Evolutionary conservation across 2,113 vertebrate genomes (phyloP), one percentile per base, ranked within the genome.

Genomic region (Sigmodon hispidus): DNA sequence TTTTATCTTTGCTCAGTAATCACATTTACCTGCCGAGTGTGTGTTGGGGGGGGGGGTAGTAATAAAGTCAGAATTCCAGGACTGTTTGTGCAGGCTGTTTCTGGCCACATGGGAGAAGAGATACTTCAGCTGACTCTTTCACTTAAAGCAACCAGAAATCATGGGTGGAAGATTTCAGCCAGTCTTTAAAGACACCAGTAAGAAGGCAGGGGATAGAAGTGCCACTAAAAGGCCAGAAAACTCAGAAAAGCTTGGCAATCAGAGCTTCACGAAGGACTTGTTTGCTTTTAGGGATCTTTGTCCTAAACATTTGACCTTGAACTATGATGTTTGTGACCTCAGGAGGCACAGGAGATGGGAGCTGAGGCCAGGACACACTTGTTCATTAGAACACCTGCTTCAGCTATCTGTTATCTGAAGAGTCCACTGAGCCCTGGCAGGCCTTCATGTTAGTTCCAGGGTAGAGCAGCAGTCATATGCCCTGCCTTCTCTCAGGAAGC

Each of bases 1-100:
- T 94, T 90, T 92, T 61, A 72, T 89, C 48, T 55, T 55, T 91
- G n/a, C 45, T 75, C 61, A n/a, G 50, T 75, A 75, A 97, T 90
- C 87, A 40, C n/a, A 43, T 70, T 67, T 87, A 48, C 59, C 45
- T 24, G 36, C 24, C 40, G 43, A 65, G 88, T 76, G n/a, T n/a
- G n/a, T n/a, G n/a, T n/a, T n/a, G 26, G 70, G 70, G 87, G 55
- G 31, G 90, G 1, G 55, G 13, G 29, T 45, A 90, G 24, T 90
- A 40, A 72, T 50, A 48, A 91, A 36, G n/a, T 48, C 24, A 70
- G 76, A 61, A 85, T 24, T 76, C 80, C n/a, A 61, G 70, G 87
- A 55, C 76, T 36, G 1, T 63, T 73, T 91, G n/a, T 43, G 19
- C 26, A 59, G 70, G 26, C 50, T 75, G 85, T 94, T 93, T 94